These are phyloP conservation scores for Triplophysa rosa DNA, from an alignment of 2,113 vertebrate species.

Conservation along the genomic window DNA sequence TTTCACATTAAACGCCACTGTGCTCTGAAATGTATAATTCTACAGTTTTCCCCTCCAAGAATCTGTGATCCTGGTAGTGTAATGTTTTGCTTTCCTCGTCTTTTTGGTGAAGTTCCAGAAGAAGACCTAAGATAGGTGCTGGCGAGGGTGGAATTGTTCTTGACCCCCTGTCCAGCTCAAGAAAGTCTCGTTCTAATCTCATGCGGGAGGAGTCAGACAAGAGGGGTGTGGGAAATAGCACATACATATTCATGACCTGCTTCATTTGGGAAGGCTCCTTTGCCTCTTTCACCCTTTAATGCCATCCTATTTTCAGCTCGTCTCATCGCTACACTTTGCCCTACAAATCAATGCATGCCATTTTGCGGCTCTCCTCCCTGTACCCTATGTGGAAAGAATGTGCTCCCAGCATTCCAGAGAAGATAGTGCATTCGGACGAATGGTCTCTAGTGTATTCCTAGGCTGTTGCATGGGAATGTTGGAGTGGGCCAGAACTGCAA, in stretches of 20 bases:
- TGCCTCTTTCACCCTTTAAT: slow-evolving; percentile 17
- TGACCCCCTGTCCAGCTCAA: neutral
- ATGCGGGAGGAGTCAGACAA: neutral
- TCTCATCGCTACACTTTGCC: slow-evolving; percentile 40
- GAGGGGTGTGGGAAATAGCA: slow-evolving; percentile 5
- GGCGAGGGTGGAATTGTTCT: neutral
- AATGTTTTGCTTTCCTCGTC: no score
- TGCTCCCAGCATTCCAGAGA: slow-evolving; percentile 66
- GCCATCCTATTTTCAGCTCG: slow-evolving; percentile 23
- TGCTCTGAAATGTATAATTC: neutral
- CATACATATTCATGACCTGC: slow-evolving; percentile 33
- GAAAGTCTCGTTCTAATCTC: slow-evolving; percentile 29
- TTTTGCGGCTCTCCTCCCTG: slow-evolving; percentile 52
- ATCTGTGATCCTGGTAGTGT: no score
- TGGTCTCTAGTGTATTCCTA: slow-evolving; percentile 55
- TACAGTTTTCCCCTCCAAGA: neutral
- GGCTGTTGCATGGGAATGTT: neutral
- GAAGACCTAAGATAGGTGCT: neutral
- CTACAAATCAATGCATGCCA: slow-evolving; percentile 55
- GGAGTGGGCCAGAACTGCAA: neutral
- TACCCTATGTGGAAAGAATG: slow-evolving; percentile 62
- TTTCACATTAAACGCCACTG: neutral
- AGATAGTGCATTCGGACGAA: slow-evolving; percentile 62
- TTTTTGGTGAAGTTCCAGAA: neutral
- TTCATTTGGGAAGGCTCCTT: slow-evolving; percentile 1